Base-by-base conservation (phyloP, 2,113 vertebrate species). In the Nibea albiflora region DNA sequence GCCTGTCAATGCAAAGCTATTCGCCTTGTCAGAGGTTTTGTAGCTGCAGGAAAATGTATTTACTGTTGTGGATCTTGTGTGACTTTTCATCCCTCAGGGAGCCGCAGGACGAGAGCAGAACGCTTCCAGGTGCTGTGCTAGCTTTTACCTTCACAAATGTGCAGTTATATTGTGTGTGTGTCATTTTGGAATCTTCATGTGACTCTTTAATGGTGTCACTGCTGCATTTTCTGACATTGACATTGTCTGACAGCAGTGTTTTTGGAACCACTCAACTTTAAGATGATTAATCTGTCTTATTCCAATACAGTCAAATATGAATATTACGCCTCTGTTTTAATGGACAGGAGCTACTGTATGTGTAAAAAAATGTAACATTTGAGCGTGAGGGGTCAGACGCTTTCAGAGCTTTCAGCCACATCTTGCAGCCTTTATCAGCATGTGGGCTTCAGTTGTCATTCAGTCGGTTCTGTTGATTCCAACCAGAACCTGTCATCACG, bases 11-110 rank as follows among this genome's bases (percentile, higher is more conserved):
- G 74, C 71, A 73, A 77, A 86, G 63, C 57, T 75, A 83, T 90
- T 90, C 76, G 78, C 78, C 76, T 52, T 89, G 84, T 91, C 85
- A 84, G 53, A 66, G 69, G 69, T 60, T 81, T 78, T 39, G 71
- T 31, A 71, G 78, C 61, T 69, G 71, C 73, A 68, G 57, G 60
- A 65, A 77, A 88, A 93, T 81, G 56, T 84, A 84, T 92, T 89
- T 88, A 80, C 80, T 78, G 75, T 78, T 17, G 70, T 42, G 84
- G 79, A 86, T 77, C 56, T 56, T 1, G 44, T 56, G 16, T 67
- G 83, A 79, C 76, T 85, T 81, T 63, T 69, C 81, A 49, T 80
- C 78, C 80, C 89, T 2, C 2, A 42, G 79, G 76, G 49, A 78
- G 52, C 39, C 22, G 1, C 1, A 65, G 47, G 31, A 44, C 17